Conservation (phyloP, 2,797 vertebrate genomes). For the Paedocypris micromegethes region DNA sequence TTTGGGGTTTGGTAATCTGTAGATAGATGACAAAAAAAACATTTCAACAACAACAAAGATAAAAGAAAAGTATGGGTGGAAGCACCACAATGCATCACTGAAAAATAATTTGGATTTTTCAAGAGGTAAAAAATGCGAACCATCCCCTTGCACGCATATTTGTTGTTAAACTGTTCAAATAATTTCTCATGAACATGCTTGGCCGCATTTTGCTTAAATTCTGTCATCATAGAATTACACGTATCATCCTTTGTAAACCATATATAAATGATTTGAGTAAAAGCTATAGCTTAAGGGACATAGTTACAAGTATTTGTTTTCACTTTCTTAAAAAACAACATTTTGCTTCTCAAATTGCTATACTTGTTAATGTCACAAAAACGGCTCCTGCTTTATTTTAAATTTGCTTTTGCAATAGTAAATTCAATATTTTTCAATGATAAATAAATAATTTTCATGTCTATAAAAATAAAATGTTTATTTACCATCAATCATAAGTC, state of each 20-base stretch:
- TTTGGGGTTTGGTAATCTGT: slow-evolving; percentile 55
- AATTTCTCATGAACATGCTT: slow-evolving; percentile 1
- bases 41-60: slow-evolving; percentile 8
- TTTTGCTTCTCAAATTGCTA: too few species aligned
- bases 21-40: slow-evolving; percentile 9
- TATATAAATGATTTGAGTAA: background rate
- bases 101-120: slow-evolving; percentile 2
- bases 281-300: too few species aligned
- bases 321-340: too few species aligned
- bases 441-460: too few species aligned
- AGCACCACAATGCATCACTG: background rate
- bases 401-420: too few species aligned
- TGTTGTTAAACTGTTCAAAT: background rate
- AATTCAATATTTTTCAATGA: too few species aligned
- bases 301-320: too few species aligned
- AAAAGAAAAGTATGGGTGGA: slow-evolving; percentile 10
- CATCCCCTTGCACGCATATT: background rate
- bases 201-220: background rate
- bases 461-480: too few species aligned
- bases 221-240: background rate
- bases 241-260: background rate
- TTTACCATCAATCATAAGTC: too few species aligned
- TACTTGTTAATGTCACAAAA: too few species aligned
- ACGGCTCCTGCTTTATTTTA: too few species aligned
- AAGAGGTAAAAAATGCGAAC: background rate